A percentile compares a stretch with the other conserved stretches of the same genome.
These are phyloP conservation scores for Gari tellinella DNA, from an alignment of 2,888 invertebrate species.

Conservation along the genomic window DNA sequence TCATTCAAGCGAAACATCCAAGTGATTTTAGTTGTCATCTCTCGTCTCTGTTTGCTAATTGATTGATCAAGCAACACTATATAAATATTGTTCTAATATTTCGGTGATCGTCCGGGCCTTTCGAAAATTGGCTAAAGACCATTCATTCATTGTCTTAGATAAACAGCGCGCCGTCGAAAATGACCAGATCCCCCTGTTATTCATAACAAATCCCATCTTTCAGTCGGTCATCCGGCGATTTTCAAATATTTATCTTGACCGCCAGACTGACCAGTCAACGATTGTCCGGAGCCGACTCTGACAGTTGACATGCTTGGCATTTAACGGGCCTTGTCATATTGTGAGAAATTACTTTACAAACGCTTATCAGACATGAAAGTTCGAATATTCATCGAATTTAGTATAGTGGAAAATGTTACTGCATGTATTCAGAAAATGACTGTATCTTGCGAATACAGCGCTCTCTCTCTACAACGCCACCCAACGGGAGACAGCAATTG, in stretches of 20 bases:
- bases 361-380: too few relatives aligned
- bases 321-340: conserved; percentile 48
- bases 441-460: too few relatives aligned
- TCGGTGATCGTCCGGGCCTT: background rate
- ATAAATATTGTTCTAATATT: conserved; percentile 44
- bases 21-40: too few relatives aligned
- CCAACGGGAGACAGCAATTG: too few relatives aligned
- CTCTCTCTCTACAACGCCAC: too few relatives aligned
- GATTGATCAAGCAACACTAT: conserved; percentile 37
- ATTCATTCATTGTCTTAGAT: conserved; percentile 24
- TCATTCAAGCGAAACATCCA: too few relatives aligned
- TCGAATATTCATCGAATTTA: too few relatives aligned
- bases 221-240: conserved; percentile 9
- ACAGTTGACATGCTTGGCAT: conserved; percentile 58
- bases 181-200: too few relatives aligned
- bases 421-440: too few relatives aligned
- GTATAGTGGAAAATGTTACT: too few relatives aligned
- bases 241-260: conserved; percentile 55
- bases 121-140: conserved; percentile 18
- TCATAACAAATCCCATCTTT: too few relatives aligned
- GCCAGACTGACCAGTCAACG: conserved; percentile 39
- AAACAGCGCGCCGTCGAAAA: conserved; percentile 7
- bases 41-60: background rate
- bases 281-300: conserved; percentile 12
- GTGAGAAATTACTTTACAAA: too few relatives aligned